Conservation (phyloP, 2,888 invertebrate genomes). For the Labia minor region DNA sequence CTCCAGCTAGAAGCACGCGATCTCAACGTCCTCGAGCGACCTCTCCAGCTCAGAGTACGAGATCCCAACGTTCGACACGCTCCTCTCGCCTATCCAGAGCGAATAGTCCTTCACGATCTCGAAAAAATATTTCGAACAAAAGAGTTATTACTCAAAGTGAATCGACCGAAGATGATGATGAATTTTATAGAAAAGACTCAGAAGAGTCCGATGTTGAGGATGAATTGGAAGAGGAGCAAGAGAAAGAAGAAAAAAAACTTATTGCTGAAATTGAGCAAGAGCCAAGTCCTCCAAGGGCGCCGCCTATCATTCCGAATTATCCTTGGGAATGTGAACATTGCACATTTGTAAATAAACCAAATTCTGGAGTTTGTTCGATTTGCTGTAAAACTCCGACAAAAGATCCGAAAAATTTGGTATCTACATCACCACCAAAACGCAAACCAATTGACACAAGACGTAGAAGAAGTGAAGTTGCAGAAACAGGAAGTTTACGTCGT, state of each 20-base stretch:
- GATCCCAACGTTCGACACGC: slow-evolving; percentile 29
- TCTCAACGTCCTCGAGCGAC: slow-evolving; percentile 20
- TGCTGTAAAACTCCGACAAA: slow-evolving; percentile 65
- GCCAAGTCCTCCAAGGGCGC: slow-evolving; percentile 39
- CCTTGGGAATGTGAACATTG: slow-evolving; percentile 85
- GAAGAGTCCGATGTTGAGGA: slow-evolving; percentile 24
- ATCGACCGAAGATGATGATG: slow-evolving; percentile 24
- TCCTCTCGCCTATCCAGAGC: slow-evolving; percentile 29
- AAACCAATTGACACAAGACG: slow-evolving; percentile 4
- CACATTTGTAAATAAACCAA: slow-evolving; percentile 74
- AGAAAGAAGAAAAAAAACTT: slow-evolving; percentile 22
- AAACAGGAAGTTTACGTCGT: slow-evolving; percentile 15
- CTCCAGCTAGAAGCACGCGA: neutral
- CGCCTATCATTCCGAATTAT: slow-evolving; percentile 37
- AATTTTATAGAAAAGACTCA: slow-evolving; percentile 23
- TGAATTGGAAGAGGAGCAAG: slow-evolving; percentile 25
- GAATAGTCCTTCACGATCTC: slow-evolving; percentile 34
- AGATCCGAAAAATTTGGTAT: slow-evolving; percentile 31
- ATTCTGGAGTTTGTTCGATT: slow-evolving; percentile 66
- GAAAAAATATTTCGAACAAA: slow-evolving; percentile 27
- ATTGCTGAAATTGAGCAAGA: slow-evolving; percentile 25
- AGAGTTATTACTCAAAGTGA: neutral
- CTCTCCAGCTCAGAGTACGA: slow-evolving; percentile 26
- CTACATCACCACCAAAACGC: slow-evolving; percentile 3
- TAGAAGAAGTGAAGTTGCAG: slow-evolving; percentile 18